phyloP scores from a whole-genome alignment of 2,797 vertebrate species.

The Lacerta bilineata region DNA sequence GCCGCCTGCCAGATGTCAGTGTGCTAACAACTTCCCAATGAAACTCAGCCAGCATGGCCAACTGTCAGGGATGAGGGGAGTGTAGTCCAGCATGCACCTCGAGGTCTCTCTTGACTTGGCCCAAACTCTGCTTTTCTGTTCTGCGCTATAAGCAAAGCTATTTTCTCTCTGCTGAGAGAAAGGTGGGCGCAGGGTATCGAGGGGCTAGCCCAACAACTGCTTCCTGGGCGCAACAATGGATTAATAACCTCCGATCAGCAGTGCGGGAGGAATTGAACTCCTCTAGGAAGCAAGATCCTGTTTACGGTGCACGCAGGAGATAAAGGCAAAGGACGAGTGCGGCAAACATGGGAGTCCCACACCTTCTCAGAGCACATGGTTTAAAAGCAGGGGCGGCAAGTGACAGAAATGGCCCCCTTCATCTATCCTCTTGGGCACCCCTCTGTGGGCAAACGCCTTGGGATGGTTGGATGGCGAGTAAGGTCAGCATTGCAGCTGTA shows the following conservation, averaged over 20 bases:
- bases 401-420: too few species aligned
- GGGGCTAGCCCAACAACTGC: too few species aligned
- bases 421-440: not conserved
- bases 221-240: slow-evolving; percentile 18
- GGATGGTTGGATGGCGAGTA: not conserved
- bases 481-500: not conserved
- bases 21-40: too few species aligned
- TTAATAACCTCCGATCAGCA: not conserved
- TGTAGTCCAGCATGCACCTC: too few species aligned
- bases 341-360: slow-evolving; percentile 54
- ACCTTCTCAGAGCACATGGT: slow-evolving; percentile 65
- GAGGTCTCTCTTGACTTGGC: not conserved
- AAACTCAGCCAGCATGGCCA: too few species aligned
- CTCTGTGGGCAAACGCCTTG: not conserved
- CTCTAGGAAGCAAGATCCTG: slow-evolving; percentile 26
- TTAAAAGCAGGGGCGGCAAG: slow-evolving; percentile 22
- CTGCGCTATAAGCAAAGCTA: not conserved
- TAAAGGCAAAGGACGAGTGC: slow-evolving; percentile 57
- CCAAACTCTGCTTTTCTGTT: not conserved
- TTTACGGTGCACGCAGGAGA: slow-evolving; percentile 43
- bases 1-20: too few species aligned
- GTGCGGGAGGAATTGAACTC: slow-evolving; percentile 17
- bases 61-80: too few species aligned
- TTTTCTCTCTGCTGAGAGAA: not conserved
- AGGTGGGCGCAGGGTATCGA: not conserved